phyloP scores from a whole-genome alignment of 2,888 invertebrate species.

The Suillia variegata region DNA sequence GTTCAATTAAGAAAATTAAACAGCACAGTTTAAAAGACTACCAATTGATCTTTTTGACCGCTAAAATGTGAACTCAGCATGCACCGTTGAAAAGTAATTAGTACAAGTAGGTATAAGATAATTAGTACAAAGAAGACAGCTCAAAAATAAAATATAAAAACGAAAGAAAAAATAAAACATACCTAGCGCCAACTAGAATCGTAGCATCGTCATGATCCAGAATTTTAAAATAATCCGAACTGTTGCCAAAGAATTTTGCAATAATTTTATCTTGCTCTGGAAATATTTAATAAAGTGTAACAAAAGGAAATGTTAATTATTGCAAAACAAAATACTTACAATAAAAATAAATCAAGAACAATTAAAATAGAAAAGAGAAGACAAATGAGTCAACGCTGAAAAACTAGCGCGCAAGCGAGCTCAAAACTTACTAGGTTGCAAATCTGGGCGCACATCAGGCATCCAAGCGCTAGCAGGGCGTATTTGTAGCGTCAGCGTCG shows the following conservation, averaged over 20 bases:
- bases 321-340: conserved; percentile 32
- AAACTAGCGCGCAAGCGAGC: conserved; percentile 13
- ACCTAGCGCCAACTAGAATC: conserved; percentile 89
- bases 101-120: too few relatives aligned
- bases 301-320: conserved; percentile 11
- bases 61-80: too few relatives aligned
- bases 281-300: conserved; percentile 34
- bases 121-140: too few relatives aligned
- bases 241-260: conserved; percentile 79
- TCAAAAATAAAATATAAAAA: too few relatives aligned
- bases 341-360: conserved; percentile 35
- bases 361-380: conserved; percentile 8
- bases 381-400: conserved; percentile 8
- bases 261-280: conserved; percentile 74
- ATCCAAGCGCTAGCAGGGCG: conserved; percentile 44
- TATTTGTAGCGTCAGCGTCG: conserved; percentile 16
- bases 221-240: conserved; percentile 85
- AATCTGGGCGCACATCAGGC: conserved; percentile 57
- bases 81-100: too few relatives aligned
- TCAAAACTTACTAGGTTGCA: conserved; percentile 51
- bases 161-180: conserved; percentile 53
- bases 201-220: conserved; percentile 85
- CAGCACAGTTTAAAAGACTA: too few relatives aligned
- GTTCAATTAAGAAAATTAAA: not conserved
- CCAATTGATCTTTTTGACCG: too few relatives aligned